Evolutionary conservation across 92 coral and sea anemone species (phyloP).

Genomic region (Porites divaricata): DNA sequence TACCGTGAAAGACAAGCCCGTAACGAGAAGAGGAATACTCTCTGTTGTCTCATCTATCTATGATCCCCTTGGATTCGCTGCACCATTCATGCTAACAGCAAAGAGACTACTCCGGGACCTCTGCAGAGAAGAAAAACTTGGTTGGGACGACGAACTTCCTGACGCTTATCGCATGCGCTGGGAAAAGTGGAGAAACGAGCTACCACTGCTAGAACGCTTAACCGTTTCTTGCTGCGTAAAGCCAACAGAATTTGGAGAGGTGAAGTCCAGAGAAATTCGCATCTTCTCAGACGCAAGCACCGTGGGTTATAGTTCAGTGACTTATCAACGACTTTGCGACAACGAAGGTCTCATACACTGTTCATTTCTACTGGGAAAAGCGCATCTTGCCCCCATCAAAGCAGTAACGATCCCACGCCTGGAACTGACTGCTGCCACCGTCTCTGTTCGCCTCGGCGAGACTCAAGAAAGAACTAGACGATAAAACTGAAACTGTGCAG

Average conservation of each 20-base stretch:
- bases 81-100: constrained; percentile 61
- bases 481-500: constrained; percentile 1
- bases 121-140: constrained; percentile 54
- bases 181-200: constrained; percentile 68
- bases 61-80: constrained; percentile 65
- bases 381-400: too few relatives aligned
- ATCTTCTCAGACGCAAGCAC: too few relatives aligned
- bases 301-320: too few relatives aligned
- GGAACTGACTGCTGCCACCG: too few relatives aligned
- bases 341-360: too few relatives aligned
- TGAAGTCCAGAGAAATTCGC: too few relatives aligned
- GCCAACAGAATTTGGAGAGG: constrained; percentile 61
- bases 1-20: constrained; percentile 44
- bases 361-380: too few relatives aligned
- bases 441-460: constrained; percentile 60
- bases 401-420: too few relatives aligned
- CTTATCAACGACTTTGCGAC: too few relatives aligned
- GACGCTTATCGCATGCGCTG: constrained; percentile 37
- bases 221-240: constrained; percentile 53
- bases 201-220: constrained; percentile 49
- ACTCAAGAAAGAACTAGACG: constrained; percentile 45
- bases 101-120: constrained; percentile 68
- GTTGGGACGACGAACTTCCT: constrained; percentile 79
- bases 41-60: constrained; percentile 63
- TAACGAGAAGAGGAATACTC: constrained; percentile 73